Base-by-base conservation (phyloP, 1,140 invertebrate genomes). In the Cataglyphis hispanica region DNA sequence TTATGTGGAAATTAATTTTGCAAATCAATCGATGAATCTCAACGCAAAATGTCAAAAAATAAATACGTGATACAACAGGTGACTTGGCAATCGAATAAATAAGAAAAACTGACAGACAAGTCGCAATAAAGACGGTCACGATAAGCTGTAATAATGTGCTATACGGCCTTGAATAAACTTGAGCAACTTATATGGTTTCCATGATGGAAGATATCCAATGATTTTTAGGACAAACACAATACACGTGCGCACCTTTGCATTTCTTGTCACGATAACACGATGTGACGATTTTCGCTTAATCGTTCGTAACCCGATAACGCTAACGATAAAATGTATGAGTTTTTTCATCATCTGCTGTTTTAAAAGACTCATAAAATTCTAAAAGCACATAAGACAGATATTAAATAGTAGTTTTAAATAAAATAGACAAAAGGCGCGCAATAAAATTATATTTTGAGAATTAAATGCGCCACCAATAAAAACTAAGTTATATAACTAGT, bases 151-250 rank as follows among this genome's bases (percentile, higher is more conserved):
- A 5, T 6, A 80, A 69, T 56, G 22, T 10, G 4, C 16, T 37
- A 63, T 27, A 40, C 70, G 83, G 58, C 90, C 76, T 89, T 91
- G 85, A 87, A 88, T 84, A 70, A 84, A 85, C 86, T 86, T 22
- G 83, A 61, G n/a, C 56, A 40, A 67, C 76, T 78, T 75, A 81
- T 78, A 31, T 10, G 61, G 64, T 34, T 91, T 75, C 75, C 75
- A 89, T 70, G 46, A 64, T 37, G 72, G 64, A 86, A 78, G 60
- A 67, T 83, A 89, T 88, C 63, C 70, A 88, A 88, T 66, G 50
- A 64, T 81, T 86, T 86, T 77, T 50, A 72, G 64, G 63, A 89
- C 56, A 22, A 87, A 76, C 25, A 50, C 61, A 34, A 10, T 37
- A 13, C 40, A 46, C 50, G 66, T 50, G 61, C 27, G 10, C 27